Evolutionary conservation across 1,140 invertebrate species (phyloP).

Genomic region (Saxidomus purpurata): DNA sequence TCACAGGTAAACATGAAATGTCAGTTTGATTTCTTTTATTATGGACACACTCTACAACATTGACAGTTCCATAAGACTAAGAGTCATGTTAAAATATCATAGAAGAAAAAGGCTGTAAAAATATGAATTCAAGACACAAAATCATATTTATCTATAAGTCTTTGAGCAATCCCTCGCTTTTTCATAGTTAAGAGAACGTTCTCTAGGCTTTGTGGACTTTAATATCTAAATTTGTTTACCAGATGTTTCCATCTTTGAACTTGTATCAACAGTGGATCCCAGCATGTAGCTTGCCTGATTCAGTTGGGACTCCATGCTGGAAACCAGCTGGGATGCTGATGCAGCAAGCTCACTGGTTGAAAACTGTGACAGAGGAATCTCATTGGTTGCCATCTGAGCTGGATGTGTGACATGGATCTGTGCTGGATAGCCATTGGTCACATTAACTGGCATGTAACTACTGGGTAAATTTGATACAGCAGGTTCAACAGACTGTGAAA

Average conservation of each 20-base stretch:
- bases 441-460: conserved; percentile 9
- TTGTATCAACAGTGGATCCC: background rate
- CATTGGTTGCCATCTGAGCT: conserved; percentile 28
- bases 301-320: conserved; percentile 18
- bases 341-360: conserved; percentile 53
- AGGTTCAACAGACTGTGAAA: background rate
- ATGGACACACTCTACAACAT: no score
- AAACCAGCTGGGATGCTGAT: conserved; percentile 13
- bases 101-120: no score
- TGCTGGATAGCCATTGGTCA: conserved; percentile 10
- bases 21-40: no score
- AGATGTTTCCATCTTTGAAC: background rate
- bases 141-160: no score
- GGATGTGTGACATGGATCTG: background rate
- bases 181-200: no score
- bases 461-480: conserved; percentile 3
- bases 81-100: no score
- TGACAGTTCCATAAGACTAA: no score
- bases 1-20: no score
- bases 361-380: background rate
- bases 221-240: conserved; percentile 10
- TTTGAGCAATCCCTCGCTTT: no score
- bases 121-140: no score
- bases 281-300: background rate
- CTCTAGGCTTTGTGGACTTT: no score